Evolutionary conservation across 2,113 vertebrate genomes (phyloP).

Genomic region (Ondatra zibethicus): DNA sequence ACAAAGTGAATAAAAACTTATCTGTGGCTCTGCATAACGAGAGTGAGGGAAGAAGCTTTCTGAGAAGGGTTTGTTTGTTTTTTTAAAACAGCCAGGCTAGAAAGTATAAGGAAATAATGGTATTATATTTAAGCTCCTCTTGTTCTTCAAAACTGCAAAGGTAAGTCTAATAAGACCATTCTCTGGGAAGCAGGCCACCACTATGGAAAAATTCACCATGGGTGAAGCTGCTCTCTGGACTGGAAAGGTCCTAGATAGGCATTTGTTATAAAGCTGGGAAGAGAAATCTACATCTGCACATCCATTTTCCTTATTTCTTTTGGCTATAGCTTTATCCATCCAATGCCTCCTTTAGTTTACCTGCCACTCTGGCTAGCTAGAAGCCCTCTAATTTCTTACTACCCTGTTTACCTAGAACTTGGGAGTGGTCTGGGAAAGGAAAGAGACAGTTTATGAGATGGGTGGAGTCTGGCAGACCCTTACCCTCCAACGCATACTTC

Average conservation of each 20-base stretch:
- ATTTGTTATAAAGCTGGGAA: conserved; percentile 37
- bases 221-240: neutral
- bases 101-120: conserved; percentile 49
- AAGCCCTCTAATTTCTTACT: conserved; percentile 40
- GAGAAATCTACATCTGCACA: neutral
- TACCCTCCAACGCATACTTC: conserved; percentile 99
- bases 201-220: neutral
- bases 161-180: neutral
- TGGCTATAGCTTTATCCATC: neutral
- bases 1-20: conserved; percentile 16
- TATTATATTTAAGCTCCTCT: conserved; percentile 39
- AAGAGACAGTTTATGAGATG: neutral
- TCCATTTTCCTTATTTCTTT: conserved; percentile 17
- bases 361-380: neutral
- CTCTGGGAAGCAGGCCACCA: neutral
- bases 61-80: neutral
- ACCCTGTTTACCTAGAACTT: conserved; percentile 5
- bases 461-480: conserved; percentile 64
- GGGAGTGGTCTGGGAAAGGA: neutral
- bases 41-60: neutral
- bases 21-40: neutral
- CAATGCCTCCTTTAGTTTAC: neutral
- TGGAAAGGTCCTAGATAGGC: neutral
- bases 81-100: conserved; percentile 23
- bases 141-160: conserved; percentile 34